Evolutionary conservation across 2,888 invertebrate genomes (phyloP).

Genomic region (Parnassius smintheus): DNA sequence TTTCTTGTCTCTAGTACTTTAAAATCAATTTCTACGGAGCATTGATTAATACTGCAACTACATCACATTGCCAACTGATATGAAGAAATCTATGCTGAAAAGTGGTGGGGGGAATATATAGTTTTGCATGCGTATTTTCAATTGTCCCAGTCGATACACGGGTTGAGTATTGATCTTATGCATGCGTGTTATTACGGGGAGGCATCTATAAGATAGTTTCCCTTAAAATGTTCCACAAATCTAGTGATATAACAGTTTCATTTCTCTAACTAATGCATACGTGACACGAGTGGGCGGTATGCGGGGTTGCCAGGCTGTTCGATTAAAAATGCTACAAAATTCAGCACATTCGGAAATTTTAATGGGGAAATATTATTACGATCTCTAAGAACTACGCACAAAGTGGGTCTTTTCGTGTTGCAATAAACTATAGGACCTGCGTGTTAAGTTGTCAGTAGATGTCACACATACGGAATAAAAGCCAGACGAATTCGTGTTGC

Average conservation of each 20-base stretch:
- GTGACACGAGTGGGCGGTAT: constrained; percentile 14
- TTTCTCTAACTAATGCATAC: constrained; percentile 17
- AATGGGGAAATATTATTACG: too few relatives aligned
- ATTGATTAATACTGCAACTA: too few relatives aligned
- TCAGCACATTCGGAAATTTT: too few relatives aligned
- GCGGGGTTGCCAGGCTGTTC: constrained; percentile 15
- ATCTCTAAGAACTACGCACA: too few relatives aligned
- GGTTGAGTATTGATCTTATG: constrained; percentile 16
- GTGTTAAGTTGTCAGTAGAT: background rate
- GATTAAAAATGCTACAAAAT: too few relatives aligned
- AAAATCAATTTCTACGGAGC: too few relatives aligned
- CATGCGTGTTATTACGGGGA: constrained; percentile 18
- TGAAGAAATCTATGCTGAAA: background rate
- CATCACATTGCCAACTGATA: too few relatives aligned
- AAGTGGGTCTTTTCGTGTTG: background rate
- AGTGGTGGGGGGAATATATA: background rate
- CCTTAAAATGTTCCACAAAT: constrained; percentile 13
- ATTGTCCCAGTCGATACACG: constrained; percentile 2
- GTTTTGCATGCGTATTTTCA: constrained; percentile 26
- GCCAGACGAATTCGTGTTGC: background rate
- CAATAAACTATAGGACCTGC: background rate
- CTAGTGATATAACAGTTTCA: constrained; percentile 22
- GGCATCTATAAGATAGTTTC: constrained; percentile 13
- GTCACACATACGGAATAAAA: background rate
- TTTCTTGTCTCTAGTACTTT: too few relatives aligned